Base-by-base conservation (phyloP, 1,140 invertebrate genomes). In the Cotesia typhae region DNA sequence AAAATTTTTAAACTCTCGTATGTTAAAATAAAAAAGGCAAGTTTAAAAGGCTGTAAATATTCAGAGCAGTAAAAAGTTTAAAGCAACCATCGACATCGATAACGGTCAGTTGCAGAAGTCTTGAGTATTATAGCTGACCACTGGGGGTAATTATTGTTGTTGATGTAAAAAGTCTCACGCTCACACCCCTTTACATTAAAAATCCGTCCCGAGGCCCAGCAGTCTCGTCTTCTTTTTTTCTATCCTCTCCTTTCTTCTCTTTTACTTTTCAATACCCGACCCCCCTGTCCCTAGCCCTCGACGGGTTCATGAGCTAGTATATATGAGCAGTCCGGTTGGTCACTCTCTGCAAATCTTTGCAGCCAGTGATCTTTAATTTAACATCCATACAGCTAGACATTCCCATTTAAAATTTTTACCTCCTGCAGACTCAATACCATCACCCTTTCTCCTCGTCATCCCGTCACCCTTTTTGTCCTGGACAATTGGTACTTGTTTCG, bases 111-210 rank as follows among this genome's bases (percentile, higher is more conserved):
- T 35, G 41, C 41, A n/a, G 35, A 17, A 59, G 47, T 70, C 70
- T 10, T 47, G 6, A 47, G 41, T 47, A 47, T 47, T 47, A 47
- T 51, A 17, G 28, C 70, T 80, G 81, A 81, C 84, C 81, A 76
- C 77, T 80, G 83, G 83, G 80, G 83, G 82, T 84, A 86, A 86
- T 86, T 84, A 86, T 82, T 81, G 76, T 80, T 77, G 77, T 79
- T 72, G 60, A 51, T 55, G 60, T 64, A 76, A 80, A 85, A 83
- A 76, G 72, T 83, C 83, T 81, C 84, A 85, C 84, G 84, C 80
- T 86, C 78, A 66, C 75, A 79, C 76, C 78, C 78, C 76, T 76
- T 76, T 71, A 10, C 67, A 69, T 60, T 14, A 38, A 64, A 63
- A 59, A 64, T 53, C 28, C 17, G 67, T 74, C 61, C 17, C 12